Conservation (phyloP, 2,888 invertebrate genomes). For the Synergus laeviventris region DNA sequence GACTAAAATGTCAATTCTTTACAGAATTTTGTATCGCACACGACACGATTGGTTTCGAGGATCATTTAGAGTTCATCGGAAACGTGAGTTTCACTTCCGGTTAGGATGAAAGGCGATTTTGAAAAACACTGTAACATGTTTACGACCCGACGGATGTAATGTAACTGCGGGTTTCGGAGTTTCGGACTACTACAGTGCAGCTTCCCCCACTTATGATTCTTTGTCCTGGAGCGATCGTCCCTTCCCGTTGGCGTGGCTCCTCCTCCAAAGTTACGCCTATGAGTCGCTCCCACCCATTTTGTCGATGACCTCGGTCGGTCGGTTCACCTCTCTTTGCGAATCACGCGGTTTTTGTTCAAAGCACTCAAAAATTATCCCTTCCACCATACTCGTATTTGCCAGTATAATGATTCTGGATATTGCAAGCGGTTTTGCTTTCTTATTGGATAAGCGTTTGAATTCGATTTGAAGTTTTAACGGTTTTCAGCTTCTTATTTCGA, state of each 20-base stretch:
- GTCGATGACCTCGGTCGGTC: conserved; percentile 23
- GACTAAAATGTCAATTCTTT: background rate
- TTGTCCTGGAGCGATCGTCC: conserved; percentile 40
- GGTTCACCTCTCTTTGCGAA: background rate
- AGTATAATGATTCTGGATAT: background rate
- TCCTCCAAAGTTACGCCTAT: conserved; percentile 43
- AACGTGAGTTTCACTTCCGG: background rate
- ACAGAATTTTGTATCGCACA: background rate
- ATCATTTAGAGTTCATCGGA: background rate
- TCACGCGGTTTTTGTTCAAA: conserved; percentile 23
- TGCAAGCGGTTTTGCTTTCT: background rate
- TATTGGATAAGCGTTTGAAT: background rate
- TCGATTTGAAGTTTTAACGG: no score
- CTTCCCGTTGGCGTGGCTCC: conserved; percentile 43
- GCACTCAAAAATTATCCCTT: conserved; percentile 12
- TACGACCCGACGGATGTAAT: conserved; percentile 46
- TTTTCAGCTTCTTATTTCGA: no score
- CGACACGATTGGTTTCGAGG: background rate
- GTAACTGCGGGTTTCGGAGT: conserved; percentile 49
- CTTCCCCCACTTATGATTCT: conserved; percentile 47
- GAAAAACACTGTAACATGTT: conserved; percentile 43
- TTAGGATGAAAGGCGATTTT: conserved; percentile 6
- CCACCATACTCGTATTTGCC: background rate
- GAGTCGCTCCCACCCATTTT: conserved; percentile 23
- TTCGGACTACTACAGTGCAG: no score